Conservation (phyloP, 1,140 invertebrate genomes). For the Heliconius himera region DNA sequence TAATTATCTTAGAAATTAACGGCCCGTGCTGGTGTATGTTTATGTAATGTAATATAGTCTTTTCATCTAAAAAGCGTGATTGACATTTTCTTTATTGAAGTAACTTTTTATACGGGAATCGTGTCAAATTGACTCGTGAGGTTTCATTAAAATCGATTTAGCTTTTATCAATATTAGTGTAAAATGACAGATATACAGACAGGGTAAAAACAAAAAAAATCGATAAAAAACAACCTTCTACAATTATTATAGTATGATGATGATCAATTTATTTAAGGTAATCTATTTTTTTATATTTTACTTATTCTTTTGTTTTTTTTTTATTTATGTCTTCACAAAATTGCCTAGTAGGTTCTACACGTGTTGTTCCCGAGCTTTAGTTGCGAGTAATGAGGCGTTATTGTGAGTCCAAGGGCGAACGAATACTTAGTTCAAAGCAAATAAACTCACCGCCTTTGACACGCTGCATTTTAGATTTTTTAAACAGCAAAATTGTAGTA, state of each 20-base stretch:
- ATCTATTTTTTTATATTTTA: neutral
- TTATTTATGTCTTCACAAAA: neutral
- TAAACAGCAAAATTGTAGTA: neutral
- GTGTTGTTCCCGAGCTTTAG: slow-evolving; percentile 22
- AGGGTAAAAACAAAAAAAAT: neutral
- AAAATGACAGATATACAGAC: too few relatives aligned
- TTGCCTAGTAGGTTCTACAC: neutral
- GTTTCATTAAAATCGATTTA: too few relatives aligned
- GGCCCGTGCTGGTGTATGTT: too few relatives aligned
- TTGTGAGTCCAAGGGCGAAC: slow-evolving; percentile 27
- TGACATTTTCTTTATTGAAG: too few relatives aligned
- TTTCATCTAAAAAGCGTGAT: too few relatives aligned
- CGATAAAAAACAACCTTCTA: neutral
- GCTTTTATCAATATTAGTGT: too few relatives aligned
- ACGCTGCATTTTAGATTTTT: neutral
- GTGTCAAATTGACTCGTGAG: too few relatives aligned
- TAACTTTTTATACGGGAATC: too few relatives aligned
- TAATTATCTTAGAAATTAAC: neutral
- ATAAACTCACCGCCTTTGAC: slow-evolving; percentile 17
- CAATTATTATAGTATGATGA: too few relatives aligned
- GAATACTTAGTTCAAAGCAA: slow-evolving; percentile 19
- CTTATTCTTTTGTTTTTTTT: neutral
- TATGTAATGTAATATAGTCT: too few relatives aligned
- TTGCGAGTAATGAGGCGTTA: slow-evolving; percentile 29
- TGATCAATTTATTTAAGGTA: too few relatives aligned